These are phyloP conservation scores for Notarius quadriscutis DNA, from an alignment of 2,113 vertebrate species.

Conservation along the genomic window DNA sequence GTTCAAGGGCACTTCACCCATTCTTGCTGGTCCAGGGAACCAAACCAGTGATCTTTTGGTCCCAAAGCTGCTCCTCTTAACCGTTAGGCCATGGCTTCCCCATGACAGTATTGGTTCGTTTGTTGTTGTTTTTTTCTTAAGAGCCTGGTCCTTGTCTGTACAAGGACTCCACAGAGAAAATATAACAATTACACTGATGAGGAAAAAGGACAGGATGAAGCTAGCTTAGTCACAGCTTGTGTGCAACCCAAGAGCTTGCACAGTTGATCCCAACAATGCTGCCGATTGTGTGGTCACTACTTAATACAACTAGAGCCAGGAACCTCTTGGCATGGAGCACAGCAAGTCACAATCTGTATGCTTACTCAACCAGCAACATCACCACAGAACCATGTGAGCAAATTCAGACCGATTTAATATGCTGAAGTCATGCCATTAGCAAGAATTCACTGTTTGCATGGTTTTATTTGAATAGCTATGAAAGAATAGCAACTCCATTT, in stretches of 20 bases:
- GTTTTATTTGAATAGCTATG: neutral
- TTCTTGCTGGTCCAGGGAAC: too few relatives aligned
- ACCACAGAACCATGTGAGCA: constrained; percentile 7
- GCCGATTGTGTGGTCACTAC: constrained; percentile 35
- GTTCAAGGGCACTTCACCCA: too few relatives aligned
- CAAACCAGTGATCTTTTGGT: too few relatives aligned
- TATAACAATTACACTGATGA: constrained; percentile 3
- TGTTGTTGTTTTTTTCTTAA: neutral
- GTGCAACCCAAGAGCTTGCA: neutral
- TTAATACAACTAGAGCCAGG: constrained; percentile 8
- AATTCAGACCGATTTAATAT: constrained; percentile 26
- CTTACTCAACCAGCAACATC: constrained; percentile 31
- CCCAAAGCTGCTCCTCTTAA: too few relatives aligned
- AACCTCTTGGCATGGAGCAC: constrained; percentile 14
- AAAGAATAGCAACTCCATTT: neutral
- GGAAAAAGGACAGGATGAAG: constrained; percentile 22
- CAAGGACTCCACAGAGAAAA: neutral
- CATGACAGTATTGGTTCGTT: too few relatives aligned
- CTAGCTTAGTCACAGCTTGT: constrained; percentile 4
- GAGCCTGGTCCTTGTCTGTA: neutral
- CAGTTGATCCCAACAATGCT: constrained; percentile 48
- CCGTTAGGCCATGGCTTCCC: too few relatives aligned
- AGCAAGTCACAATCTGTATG: constrained; percentile 41
- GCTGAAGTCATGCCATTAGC: neutral
- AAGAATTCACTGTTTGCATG: neutral